Evolutionary conservation across 2,113 vertebrate genomes (phyloP).

Genomic region (Pelusios castaneus): DNA sequence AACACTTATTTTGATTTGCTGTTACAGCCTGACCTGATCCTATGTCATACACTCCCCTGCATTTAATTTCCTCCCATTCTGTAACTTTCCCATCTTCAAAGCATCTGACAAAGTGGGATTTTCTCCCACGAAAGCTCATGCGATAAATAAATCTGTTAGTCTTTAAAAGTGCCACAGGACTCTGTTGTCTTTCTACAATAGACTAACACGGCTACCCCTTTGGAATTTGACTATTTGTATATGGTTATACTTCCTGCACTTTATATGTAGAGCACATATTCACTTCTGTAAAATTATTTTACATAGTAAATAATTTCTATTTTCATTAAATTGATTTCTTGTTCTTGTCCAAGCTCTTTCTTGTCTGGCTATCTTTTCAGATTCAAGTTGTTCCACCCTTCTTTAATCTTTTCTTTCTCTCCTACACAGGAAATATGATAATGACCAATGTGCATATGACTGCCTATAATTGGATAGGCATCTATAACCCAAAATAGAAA

Average conservation of each 20-base stretch:
- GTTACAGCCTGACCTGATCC: too few relatives aligned
- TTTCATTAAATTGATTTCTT: slow-evolving; percentile 57
- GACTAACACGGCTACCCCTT: too few relatives aligned
- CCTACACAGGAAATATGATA: slow-evolving; percentile 24
- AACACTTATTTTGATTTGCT: too few relatives aligned
- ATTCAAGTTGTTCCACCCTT: background rate
- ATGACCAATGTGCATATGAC: slow-evolving; percentile 62
- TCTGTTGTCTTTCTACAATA: too few relatives aligned
- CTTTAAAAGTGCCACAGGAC: too few relatives aligned
- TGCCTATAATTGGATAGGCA: slow-evolving; percentile 42
- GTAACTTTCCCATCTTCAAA: too few relatives aligned
- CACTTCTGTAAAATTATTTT: slow-evolving; percentile 26
- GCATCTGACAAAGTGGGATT: too few relatives aligned
- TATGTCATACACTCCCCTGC: too few relatives aligned
- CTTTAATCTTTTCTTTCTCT: slow-evolving; percentile 36
- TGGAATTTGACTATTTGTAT: too few relatives aligned
- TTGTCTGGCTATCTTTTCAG: background rate
- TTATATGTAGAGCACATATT: background rate
- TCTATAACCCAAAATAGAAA: slow-evolving; percentile 60
- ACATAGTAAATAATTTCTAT: slow-evolving; percentile 37
- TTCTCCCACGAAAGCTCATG: too few relatives aligned
- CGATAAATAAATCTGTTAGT: too few relatives aligned
- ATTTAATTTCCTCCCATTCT: too few relatives aligned
- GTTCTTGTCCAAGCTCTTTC: slow-evolving; percentile 35
- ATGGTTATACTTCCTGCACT: background rate